Evolutionary conservation across 1,140 invertebrate species (phyloP), one percentile per base, ranked within the genome.

Genomic region (Aphis gossypii): DNA sequence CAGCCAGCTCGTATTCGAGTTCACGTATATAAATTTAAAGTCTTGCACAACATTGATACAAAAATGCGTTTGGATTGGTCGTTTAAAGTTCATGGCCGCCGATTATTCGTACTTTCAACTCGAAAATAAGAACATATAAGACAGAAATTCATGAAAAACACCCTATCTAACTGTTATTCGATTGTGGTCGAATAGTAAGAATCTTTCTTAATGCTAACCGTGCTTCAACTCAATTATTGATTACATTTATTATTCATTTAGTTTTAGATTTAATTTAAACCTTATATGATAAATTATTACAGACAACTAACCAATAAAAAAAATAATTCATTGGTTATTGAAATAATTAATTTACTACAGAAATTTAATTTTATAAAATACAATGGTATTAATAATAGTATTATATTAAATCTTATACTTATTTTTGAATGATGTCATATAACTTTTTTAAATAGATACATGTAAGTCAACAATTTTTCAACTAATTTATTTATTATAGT

Each of bases 1-100:
- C 84, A 86, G 84, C 14, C 30, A 86, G 84, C 46, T 86, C 44
- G 44, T 86, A 86, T 86, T 86, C 44, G 60, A 76, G 60, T 76
- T 76, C 60, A n/a, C 60, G 38, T 86, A 86, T 41, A 86, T 46
- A 86, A 86, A 86, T 86, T 86, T 18, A 46, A 14, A 18, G 18
- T 46, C 14, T 30, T 25, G 41, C 30, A 86, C 23, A 86, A 48
- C 30, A n/a, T 11, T 86, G 30, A 46, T 46, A 46, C 11, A 86
- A 4, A 30, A 46, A 18, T 44, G 46, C 38, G 14, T 46, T 86
- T 18, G 9, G 38, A 46, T 86, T 46, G 84, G 30, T 86, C 84
- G 30, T 86, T 86, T 86, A 86, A 11, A 86, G 84, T 86, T 86
- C 84, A 46, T 86, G 44, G 84, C 41, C 30, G 25, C 41, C 44